Evolutionary conservation across 2,888 invertebrate genomes (phyloP), one percentile per base, ranked within the genome.

Genomic region (Eupithecia tripunctaria): DNA sequence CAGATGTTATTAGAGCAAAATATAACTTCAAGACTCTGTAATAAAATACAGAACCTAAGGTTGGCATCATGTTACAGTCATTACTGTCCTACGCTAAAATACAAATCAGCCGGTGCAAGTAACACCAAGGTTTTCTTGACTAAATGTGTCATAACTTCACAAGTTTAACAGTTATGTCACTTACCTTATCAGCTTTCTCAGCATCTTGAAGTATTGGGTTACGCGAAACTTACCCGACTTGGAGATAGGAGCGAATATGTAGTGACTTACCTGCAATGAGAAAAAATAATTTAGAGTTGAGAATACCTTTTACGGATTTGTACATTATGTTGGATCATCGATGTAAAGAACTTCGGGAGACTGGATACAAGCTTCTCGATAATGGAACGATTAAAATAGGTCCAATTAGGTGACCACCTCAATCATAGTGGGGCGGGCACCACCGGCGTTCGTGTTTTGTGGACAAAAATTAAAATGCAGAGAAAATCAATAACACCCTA

Each of bases 221-320:
- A 43, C 36, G 47, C 70, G 29, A 67, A 72, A 67, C 77, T 76
- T 69, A 75, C 68, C 72, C 68, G 51, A 68, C 67, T 36, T 63
- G 36, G 67, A 68, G 71, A 74, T 8, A 47, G 73, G 72, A 73
- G 70, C 80, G 59, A 63, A 81, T 84, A 87, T 91, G 91, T 81
- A 79, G 85, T 92, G 91, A 87, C 93, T 93, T 93, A 93, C 93
- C 93, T 93, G 93, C 84, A 93, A 93, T 91, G 86, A 92, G 88
- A 88, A 88, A 82, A 83, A 81, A 86, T 86, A 86, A 66, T 84
- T 89, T 89, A 87, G 82, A 81, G n/a, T n/a, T 47, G n/a, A 7
- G n/a, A 47, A n/a, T 0, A 5, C 43, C 8, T 18, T n/a, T 47
- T 18, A 47, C 43, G 7, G 43, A 41, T 41, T 41, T 15, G 4